Evolutionary conservation across 2,888 invertebrate species (phyloP).

Genomic region (Sinodicranocentrus sp.): DNA sequence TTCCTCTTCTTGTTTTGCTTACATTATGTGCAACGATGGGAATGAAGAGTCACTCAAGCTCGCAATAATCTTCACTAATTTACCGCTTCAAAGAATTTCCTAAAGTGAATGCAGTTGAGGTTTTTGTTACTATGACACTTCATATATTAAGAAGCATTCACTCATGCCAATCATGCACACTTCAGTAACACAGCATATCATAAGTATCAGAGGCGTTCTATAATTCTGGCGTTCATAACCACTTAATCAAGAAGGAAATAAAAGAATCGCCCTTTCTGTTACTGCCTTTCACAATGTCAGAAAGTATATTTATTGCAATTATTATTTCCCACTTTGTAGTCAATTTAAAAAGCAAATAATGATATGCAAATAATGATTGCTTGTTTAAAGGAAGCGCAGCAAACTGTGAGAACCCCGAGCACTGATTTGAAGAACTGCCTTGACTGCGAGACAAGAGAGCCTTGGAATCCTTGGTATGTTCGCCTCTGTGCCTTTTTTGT

Average conservation of each 20-base stretch:
- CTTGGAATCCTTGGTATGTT: slow-evolving; percentile 75
- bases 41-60: too few relatives aligned
- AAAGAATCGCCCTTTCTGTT: background rate
- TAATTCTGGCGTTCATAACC: background rate
- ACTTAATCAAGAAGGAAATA: background rate
- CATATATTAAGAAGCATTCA: background rate
- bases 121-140: background rate
- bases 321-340: background rate
- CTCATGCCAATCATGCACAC: too few relatives aligned
- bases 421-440: slow-evolving; percentile 71
- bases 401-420: slow-evolving; percentile 44
- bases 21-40: too few relatives aligned
- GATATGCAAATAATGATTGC: too few relatives aligned
- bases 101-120: too few relatives aligned
- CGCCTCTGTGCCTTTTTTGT: slow-evolving; percentile 73
- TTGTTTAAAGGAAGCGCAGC: too few relatives aligned
- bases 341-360: background rate
- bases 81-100: too few relatives aligned
- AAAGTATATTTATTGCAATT: background rate
- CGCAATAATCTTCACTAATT: too few relatives aligned
- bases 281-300: background rate
- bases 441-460: slow-evolving; percentile 71
- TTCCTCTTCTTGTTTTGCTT: too few relatives aligned
- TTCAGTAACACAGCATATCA: too few relatives aligned
- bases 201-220: background rate